Evolutionary conservation across 2,113 vertebrate species (phyloP).

Genomic region (Gorilla gorilla): DNA sequence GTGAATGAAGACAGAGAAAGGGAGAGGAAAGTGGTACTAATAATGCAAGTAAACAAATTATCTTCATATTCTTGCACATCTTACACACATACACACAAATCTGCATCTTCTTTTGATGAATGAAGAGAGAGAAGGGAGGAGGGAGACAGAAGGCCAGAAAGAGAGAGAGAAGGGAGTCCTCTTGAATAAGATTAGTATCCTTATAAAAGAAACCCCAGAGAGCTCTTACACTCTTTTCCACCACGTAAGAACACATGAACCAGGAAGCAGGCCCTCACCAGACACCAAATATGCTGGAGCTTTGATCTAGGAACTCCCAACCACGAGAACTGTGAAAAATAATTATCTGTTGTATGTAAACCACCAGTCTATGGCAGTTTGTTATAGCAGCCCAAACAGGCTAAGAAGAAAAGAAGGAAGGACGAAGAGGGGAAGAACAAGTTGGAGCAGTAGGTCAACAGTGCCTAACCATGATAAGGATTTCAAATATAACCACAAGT

Average conservation of each 20-base stretch:
- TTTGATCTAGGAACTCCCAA: not conserved
- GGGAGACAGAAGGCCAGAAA: not conserved
- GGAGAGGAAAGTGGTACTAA: not conserved
- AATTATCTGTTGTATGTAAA: not conserved
- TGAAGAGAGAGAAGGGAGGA: not conserved
- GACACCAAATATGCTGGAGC: not conserved
- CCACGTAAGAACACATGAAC: not conserved
- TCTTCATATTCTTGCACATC: slow-evolving; percentile 15
- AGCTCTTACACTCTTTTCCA: not conserved
- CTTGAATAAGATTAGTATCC: not conserved
- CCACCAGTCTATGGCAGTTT: not conserved
- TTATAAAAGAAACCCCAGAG: not conserved
- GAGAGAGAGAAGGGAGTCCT: not conserved
- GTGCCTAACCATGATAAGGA: not conserved
- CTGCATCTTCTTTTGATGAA: slow-evolving; percentile 9
- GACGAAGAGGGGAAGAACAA: not conserved
- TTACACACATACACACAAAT: not conserved
- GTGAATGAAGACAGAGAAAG: not conserved
- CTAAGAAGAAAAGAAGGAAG: not conserved
- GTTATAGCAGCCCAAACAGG: not conserved
- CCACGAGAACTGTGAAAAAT: not conserved
- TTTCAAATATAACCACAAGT: not conserved
- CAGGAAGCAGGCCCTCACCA: not conserved
- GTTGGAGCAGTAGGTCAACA: not conserved
- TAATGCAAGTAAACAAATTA: not conserved